phyloP scores from a whole-genome alignment of 2,113 vertebrate genomes.

The Toxotes jaculatrix region DNA sequence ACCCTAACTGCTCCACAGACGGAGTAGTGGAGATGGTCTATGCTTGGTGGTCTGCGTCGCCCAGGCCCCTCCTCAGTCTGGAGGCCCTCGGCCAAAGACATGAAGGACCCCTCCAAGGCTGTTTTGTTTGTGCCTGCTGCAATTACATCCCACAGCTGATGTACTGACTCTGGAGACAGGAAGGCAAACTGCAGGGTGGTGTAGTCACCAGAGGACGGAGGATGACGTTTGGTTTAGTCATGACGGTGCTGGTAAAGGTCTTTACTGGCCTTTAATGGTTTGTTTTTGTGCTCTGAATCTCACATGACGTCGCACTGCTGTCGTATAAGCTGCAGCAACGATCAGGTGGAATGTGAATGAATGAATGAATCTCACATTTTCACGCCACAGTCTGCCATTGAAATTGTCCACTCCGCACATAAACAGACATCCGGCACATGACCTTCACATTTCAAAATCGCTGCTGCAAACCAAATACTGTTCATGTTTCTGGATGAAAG shows the following conservation, averaged over 20 bases:
- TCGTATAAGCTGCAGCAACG: neutral
- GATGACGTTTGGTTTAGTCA: constrained; percentile 57
- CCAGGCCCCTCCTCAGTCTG: constrained; percentile 65
- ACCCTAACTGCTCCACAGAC: constrained; percentile 81
- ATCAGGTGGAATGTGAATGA: no score
- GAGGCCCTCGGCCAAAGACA: constrained; percentile 75
- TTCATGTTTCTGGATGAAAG: neutral
- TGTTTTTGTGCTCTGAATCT: neutral
- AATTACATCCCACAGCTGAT: constrained; percentile 81
- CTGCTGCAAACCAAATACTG: no score
- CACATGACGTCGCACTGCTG: neutral
- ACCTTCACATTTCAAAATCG: no score
- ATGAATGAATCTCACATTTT: no score
- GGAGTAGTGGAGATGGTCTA: constrained; percentile 59
- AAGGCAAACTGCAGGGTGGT: constrained; percentile 56
- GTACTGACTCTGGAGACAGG: constrained; percentile 50
- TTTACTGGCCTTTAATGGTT: neutral
- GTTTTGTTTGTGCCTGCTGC: constrained; percentile 79
- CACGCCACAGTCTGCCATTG: no score
- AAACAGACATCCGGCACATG: no score
- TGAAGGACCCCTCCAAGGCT: constrained; percentile 76
- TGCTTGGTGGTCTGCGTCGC: constrained; percentile 56
- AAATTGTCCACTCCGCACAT: no score
- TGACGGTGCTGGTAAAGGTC: constrained; percentile 15
- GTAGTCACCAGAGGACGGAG: constrained; percentile 48